Conservation (phyloP, 2,888 invertebrate genomes). For the Tachystola acroxantha region DNA sequence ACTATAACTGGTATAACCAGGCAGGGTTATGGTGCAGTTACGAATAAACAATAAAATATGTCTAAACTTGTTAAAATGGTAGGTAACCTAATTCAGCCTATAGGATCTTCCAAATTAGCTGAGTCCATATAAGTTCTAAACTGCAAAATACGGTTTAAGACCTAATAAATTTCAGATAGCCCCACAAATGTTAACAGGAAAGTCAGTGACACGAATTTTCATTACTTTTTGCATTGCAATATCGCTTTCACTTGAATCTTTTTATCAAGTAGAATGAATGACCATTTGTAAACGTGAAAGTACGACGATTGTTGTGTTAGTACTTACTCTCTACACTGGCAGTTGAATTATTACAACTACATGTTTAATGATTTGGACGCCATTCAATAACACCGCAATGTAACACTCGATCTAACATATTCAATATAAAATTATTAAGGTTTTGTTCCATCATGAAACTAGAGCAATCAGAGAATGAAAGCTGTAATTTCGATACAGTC, state of each 20-base stretch:
- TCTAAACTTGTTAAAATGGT: too few relatives aligned
- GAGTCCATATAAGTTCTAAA: too few relatives aligned
- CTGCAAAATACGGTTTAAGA: slow-evolving; percentile 47
- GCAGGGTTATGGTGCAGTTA: too few relatives aligned
- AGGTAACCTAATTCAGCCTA: too few relatives aligned
- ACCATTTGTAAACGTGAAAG: slow-evolving; percentile 70
- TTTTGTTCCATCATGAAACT: slow-evolving; percentile 18
- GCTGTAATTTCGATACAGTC: slow-evolving; percentile 18
- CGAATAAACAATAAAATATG: too few relatives aligned
- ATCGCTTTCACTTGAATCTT: slow-evolving; percentile 70
- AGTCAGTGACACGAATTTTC: slow-evolving; percentile 73
- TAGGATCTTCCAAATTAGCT: too few relatives aligned
- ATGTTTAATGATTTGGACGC: slow-evolving; percentile 43
- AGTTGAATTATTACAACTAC: slow-evolving; percentile 40
- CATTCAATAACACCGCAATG: slow-evolving; percentile 42
- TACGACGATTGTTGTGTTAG: slow-evolving; percentile 52
- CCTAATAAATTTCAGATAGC: slow-evolving; percentile 32
- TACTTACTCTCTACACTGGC: slow-evolving; percentile 31
- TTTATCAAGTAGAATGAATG: slow-evolving; percentile 63
- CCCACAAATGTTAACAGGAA: slow-evolving; percentile 57
- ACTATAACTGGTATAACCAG: too few relatives aligned
- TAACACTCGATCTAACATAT: slow-evolving; percentile 37
- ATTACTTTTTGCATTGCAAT: slow-evolving; percentile 69
- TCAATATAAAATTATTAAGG: slow-evolving; percentile 26
- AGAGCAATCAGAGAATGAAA: slow-evolving; percentile 38